Evolutionary conservation across 1,140 invertebrate genomes (phyloP), one percentile per base, ranked within the genome.

Genomic region (Schlechtendalia chinensis): DNA sequence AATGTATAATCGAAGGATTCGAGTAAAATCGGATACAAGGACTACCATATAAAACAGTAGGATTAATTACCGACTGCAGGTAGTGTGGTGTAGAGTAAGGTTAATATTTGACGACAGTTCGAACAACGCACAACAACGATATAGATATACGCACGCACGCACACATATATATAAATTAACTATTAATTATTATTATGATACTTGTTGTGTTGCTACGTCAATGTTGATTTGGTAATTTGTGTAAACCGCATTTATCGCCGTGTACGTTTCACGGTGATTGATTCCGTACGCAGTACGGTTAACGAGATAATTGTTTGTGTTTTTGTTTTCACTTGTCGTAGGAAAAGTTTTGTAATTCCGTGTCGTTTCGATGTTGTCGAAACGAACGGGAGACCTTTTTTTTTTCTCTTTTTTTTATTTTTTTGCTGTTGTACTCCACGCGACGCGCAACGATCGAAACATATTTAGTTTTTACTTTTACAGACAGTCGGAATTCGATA

Each of bases 1-100:
- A 47, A 61, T 50, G 74, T 69, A 50, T 61, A 79, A 47, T 79
- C n/a, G 74, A 79, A 61, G 56, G 56, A 63, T 79, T 63, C 32
- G 50, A 24, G 32, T 61, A 61, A 63, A 79, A 79, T 79, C 12
- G 39, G 22, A 79, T 14, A 61, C 74, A 79, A 79, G 74, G 74
- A 79, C 58, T 59, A 58, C 12, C 17, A 50, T 50, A 50, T 50
- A 50, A 50, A 8, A 14, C 1, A 50, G 47, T 50, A 50, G 47
- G 47, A 39, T 8, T 39, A 39, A 39, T 61, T 24, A 61, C 16
- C 1, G 58, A 1, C 27, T 61, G 24, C 27, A 61, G 29, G 19
- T 50, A 50, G 10, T 50, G 11, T 50, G 12, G 14, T 59, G 24
- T 59, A 5, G n/a, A 12, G n/a, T n/a, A n/a, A n/a, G n/a, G n/a